Conservation (phyloP, 2,888 invertebrate genomes). For the Rhamphomyia laevipes region DNA sequence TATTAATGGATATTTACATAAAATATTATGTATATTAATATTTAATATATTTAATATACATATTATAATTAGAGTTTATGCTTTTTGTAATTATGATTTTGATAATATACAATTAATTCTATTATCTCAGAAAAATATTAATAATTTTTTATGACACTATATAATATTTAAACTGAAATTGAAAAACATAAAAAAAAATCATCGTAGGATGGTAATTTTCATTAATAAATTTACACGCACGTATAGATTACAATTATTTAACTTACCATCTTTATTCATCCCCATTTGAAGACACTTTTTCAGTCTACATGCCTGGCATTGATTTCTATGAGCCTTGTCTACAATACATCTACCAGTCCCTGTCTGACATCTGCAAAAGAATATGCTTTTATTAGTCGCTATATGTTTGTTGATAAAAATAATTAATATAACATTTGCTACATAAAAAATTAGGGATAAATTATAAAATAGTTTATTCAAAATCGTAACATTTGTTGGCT, state of each 20-base stretch:
- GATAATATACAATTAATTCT: too few species aligned
- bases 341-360: slow-evolving; percentile 95
- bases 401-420: neutral
- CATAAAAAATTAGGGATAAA: neutral
- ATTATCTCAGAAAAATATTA: too few species aligned
- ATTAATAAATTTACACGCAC: too few species aligned
- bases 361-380: slow-evolving; percentile 78
- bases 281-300: slow-evolving; percentile 98
- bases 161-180: too few species aligned
- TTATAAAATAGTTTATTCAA: slow-evolving; percentile 5
- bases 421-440: neutral
- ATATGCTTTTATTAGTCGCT: neutral
- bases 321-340: slow-evolving; percentile 97
- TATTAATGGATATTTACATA: too few species aligned
- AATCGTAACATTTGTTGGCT: slow-evolving; percentile 19
- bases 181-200: too few species aligned
- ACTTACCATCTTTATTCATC: slow-evolving; percentile 99
- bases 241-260: neutral
- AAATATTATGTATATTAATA: too few species aligned
- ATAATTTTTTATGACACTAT: too few species aligned
- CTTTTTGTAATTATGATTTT: too few species aligned
- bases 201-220: too few species aligned
- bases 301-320: slow-evolving; percentile 96
- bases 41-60: too few species aligned
- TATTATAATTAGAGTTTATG: too few species aligned